Evolutionary conservation across 1,140 invertebrate genomes (phyloP), one percentile per base, ranked within the genome.

Genomic region (Babylonia areolata): DNA sequence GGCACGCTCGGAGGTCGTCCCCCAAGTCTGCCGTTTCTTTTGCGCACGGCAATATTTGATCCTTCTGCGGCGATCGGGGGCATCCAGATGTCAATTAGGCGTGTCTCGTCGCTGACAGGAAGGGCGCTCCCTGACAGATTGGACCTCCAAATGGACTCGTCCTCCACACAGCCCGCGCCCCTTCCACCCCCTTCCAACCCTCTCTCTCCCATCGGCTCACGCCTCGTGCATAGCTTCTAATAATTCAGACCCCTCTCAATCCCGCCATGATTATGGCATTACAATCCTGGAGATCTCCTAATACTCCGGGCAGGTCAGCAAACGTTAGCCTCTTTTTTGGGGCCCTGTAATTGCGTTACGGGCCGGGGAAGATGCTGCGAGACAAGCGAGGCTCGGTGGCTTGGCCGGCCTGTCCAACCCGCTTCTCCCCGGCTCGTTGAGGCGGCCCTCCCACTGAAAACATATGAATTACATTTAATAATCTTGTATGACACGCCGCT

Each of bases 381-480:
- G 85, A 83, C 85, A 83, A 83, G 79, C 46, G 64, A 73, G 37
- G n/a, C 54, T 35, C 71, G 6, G 23, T 33, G 46, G 42, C 23
- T 28, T 35, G 37, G 35, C 73, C 35, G 28, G 69, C 33, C 54
- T 54, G 81, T 42, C 85, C 73, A 73, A 51, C 54, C 33, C 82
- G 78, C 83, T 87, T 42, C 81, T 42, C 42, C 42, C n/a, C 86
- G 37, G 78, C 31, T 39, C 51, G 58, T 78, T 87, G 82, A 84
- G 58, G 40, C 39, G 54, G 84, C 79, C 23, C 80, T 58, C 73
- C 84, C 79, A 85, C 69, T 84, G 86, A 86, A 88, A 89, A 89
- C 88, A 87, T 89, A 89, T 89, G 88, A 89, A 89, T 89, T 87
- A 89, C 86, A 86, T 87, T 86, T 89, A 89, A 89, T 89, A 89